These are phyloP conservation scores for Eulemur coronatus DNA, from an alignment of 2,797 vertebrate genomes.

Conservation along the genomic window DNA sequence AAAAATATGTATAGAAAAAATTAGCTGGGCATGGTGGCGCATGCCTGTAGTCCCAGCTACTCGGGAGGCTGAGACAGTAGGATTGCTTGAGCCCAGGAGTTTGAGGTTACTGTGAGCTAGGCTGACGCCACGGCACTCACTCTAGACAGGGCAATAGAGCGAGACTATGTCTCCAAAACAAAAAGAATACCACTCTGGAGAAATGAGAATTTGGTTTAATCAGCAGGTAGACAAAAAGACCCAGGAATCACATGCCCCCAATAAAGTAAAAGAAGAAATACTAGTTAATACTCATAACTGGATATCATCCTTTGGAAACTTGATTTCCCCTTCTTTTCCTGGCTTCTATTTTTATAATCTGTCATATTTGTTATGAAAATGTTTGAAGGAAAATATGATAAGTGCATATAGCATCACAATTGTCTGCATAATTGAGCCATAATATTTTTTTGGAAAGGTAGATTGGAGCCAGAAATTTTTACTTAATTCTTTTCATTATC, in stretches of 20 bases:
- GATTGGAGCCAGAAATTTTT: neutral
- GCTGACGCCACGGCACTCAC: too few relatives aligned
- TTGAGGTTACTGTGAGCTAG: too few relatives aligned
- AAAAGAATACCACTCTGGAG: neutral
- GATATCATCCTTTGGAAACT: neutral
- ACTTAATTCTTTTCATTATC: neutral
- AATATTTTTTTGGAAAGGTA: neutral
- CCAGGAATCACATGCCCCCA: neutral
- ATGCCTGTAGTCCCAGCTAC: too few relatives aligned
- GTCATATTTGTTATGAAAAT: neutral
- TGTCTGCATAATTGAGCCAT: neutral
- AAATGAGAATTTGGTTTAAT: neutral
- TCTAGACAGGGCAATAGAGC: too few relatives aligned
- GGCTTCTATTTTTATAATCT: neutral
- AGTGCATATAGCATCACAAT: neutral
- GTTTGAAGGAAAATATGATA: neutral
- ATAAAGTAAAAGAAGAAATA: neutral
- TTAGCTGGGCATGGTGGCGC: too few relatives aligned
- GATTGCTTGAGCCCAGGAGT: too few relatives aligned
- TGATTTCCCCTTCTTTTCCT: neutral
- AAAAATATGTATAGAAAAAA: too few relatives aligned
- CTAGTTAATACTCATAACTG: neutral
- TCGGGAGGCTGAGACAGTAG: too few relatives aligned
- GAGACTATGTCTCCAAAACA: too few relatives aligned
- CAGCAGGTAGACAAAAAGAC: neutral